Conservation (phyloP, 2,888 invertebrate genomes). For the Spodoptera exigua region DNA sequence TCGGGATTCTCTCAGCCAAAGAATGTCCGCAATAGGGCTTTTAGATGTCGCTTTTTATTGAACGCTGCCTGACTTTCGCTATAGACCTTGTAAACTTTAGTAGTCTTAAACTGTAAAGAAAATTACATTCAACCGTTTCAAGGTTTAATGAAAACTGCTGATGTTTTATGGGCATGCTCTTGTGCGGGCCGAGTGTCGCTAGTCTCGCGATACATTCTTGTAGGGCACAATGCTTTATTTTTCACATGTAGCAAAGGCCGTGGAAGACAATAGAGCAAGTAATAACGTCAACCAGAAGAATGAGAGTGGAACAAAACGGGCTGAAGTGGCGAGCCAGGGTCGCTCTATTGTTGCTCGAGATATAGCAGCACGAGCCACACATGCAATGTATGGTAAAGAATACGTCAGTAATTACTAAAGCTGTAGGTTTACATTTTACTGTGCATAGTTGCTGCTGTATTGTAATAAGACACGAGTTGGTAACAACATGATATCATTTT, state of each 20-base stretch:
- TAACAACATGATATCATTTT: background rate
- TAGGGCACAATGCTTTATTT: constrained; percentile 68
- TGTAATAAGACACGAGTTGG: constrained; percentile 2
- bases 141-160: constrained; percentile 38
- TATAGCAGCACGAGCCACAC: constrained; percentile 48
- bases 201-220: constrained; percentile 51
- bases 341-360: constrained; percentile 67
- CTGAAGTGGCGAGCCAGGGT: constrained; percentile 76
- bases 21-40: constrained; percentile 72
- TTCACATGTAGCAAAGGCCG: constrained; percentile 71
- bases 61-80: constrained; percentile 63
- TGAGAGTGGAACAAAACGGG: constrained; percentile 80
- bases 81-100: constrained; percentile 50
- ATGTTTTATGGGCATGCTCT: constrained; percentile 31
- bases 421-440: constrained; percentile 17
- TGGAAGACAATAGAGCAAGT: constrained; percentile 73
- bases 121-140: constrained; percentile 36
- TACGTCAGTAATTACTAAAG: constrained; percentile 39
- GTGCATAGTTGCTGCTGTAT: background rate
- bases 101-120: constrained; percentile 45
- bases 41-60: constrained; percentile 70
- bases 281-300: constrained; percentile 83
- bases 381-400: constrained; percentile 38
- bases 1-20: constrained; percentile 68
- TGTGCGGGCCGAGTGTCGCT: constrained; percentile 21